Percentiles rank a stretch among this genome's conserved stretches.
Evolutionary conservation across 2,113 vertebrate species (phyloP).

Genomic region (Mesembrinibis cayennensis): DNA sequence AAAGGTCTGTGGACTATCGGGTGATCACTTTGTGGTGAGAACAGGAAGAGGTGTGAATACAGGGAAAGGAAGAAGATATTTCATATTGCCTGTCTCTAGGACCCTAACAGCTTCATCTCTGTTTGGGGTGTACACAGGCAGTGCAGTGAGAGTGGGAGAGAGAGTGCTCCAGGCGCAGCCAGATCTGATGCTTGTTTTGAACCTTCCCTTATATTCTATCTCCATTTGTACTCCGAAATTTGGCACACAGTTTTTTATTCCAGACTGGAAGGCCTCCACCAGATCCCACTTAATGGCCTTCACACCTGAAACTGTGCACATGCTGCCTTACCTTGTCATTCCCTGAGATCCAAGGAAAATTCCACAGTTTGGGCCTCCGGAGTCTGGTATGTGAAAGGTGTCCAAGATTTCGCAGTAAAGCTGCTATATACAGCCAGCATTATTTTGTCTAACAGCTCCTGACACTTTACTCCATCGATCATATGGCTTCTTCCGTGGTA

Average conservation of each 20-base stretch:
- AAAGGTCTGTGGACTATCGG: background rate
- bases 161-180: background rate
- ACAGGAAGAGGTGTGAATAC: background rate
- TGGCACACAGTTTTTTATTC: background rate
- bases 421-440: background rate
- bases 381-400: background rate
- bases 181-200: background rate
- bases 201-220: background rate
- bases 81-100: background rate
- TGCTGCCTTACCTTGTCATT: background rate
- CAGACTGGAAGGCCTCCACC: background rate
- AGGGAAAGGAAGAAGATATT: background rate
- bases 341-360: background rate
- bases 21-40: background rate
- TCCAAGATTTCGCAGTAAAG: background rate
- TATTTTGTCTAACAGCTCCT: background rate
- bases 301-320: background rate
- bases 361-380: background rate
- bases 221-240: background rate
- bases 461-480: background rate
- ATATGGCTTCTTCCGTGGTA: background rate
- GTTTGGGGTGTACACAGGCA: background rate
- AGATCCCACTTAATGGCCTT: background rate
- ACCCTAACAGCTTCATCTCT: background rate
- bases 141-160: background rate